These are phyloP conservation scores for Oscheius sp. DNA, from an alignment of 2,888 invertebrate genomes.

Conservation along the genomic window DNA sequence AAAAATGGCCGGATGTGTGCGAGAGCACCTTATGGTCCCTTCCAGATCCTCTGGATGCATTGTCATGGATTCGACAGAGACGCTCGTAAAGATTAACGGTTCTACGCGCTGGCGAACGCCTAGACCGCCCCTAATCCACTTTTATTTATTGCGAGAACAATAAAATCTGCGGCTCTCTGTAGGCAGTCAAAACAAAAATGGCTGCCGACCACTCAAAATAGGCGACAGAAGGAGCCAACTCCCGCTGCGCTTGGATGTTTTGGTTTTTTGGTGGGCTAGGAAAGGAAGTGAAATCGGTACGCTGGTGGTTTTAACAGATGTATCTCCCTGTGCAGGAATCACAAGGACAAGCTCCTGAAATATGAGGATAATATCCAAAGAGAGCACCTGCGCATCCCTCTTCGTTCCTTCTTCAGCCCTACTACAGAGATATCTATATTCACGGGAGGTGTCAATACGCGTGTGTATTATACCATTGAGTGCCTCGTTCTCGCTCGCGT, in stretches of 20 bases:
- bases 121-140: constrained; percentile 32
- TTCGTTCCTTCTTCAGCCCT: not conserved
- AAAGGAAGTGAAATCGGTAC: too few relatives aligned
- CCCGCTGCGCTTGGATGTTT: too few relatives aligned
- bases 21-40: constrained; percentile 5
- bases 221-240: constrained; percentile 22
- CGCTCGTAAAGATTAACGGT: constrained; percentile 38
- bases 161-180: constrained; percentile 30
- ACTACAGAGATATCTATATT: constrained; percentile 30
- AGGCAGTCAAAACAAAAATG: constrained; percentile 5
- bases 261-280: too few relatives aligned
- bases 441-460: constrained; percentile 37
- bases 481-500: constrained; percentile 36
- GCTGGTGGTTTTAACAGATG: too few relatives aligned
- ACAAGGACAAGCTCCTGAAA: too few relatives aligned
- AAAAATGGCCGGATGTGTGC: not conserved
- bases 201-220: constrained; percentile 28
- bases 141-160: constrained; percentile 40
- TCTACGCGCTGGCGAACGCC: constrained; percentile 23
- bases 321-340: too few relatives aligned
- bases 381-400: too few relatives aligned
- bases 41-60: constrained; percentile 14
- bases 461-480: constrained; percentile 38
- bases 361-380: too few relatives aligned
- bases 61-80: constrained; percentile 6